Base-by-base conservation (phyloP, 2,113 vertebrate genomes). In the Caloenas nicobarica region DNA sequence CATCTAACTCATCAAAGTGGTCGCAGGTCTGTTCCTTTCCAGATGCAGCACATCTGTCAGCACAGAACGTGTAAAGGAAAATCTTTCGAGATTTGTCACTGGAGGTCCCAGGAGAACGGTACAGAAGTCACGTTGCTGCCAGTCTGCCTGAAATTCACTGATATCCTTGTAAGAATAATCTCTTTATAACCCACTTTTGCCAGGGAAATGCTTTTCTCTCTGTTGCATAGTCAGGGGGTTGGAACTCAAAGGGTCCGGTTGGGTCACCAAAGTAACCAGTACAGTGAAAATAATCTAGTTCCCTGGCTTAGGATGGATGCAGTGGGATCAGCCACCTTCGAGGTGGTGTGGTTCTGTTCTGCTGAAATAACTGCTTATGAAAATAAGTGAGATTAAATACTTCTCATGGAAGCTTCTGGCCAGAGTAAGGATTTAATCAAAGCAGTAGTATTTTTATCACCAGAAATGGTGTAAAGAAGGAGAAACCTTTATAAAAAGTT, bases 181-280 rank as follows among this genome's bases (percentile, higher is more conserved):
- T 38, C 69, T 68, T 31, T 36, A 15, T 57, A 25, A 42, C 33
- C 36, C 8, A 1, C 50, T 54, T 18, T 5, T 40, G 66, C 42
- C 53, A 82, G 48, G n/a, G 68, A 14, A 38, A 23, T n/a, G 53
- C 48, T 66, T 78, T 44, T 60, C 6, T 68, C 42, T 64, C 23
- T 10, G 1, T 28, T 38, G 17, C 1, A 9, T 7, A 18, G 26
- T 16, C 3, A 5, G 28, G 19, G 26, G 31, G 1, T 19, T 51
- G 58, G 50, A 61, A 48, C 69, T 70, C 21, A 2, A 5, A 34
- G 56, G 42, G 5, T 29, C 64, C 8, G 10, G 8, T 54, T 2
- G 2, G 29, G 28, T 62, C 46, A 46, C 71, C 57, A 16, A 12
- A 40, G 13, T 28, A 11, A 34, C 4, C 12, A 10, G 13, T 19